Base-by-base conservation (phyloP, 2,888 invertebrate species). In the Pristionchus arcanus region DNA sequence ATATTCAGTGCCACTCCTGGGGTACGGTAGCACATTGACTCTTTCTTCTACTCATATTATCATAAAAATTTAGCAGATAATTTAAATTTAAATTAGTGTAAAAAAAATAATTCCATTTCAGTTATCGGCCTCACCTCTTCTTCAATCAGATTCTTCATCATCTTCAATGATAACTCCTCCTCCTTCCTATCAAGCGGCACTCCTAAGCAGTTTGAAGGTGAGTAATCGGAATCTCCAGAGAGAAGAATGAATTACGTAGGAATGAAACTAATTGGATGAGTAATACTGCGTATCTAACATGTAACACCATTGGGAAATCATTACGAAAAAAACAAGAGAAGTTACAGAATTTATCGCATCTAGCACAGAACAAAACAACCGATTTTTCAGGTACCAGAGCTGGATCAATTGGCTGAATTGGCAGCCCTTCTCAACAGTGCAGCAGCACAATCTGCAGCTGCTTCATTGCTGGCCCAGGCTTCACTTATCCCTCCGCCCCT, bases 81-180 rank as follows among this genome's bases (percentile, higher is more conserved):
- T 25, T 59, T n/a, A n/a, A n/a, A n/a, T n/a, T n/a, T n/a, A n/a
- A n/a, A n/a, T n/a, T n/a, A n/a, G n/a, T n/a, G n/a, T n/a, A n/a
- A n/a, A n/a, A n/a, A n/a, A 59, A 21, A 4, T 25, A 5, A 59
- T 19, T 49, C 42, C 11, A 71, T 34, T 71, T 15, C 71, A 71
- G 71, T 13, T 71, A 16, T 31, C 71, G 28, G n/a, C 71, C 19
- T 71, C 71, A 1, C 71, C 71, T 15, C 71, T 71, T 31, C 71
- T 71, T 34, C 71, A 31, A 34, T 49, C 81, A 1, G 42, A 42
- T 81, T 81, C 81, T 2, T 85, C 85, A n/a, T 49, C 81, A 21
- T 49, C 81, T 49, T 77, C 63, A 16, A 34, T 86, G n/a, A 37
- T 86, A 21, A 66, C 86, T 63, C 86, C 86, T 66, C 86, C 86